Conservation (phyloP, 2,888 invertebrate species). For the Cosmorhoe ocellata region DNA sequence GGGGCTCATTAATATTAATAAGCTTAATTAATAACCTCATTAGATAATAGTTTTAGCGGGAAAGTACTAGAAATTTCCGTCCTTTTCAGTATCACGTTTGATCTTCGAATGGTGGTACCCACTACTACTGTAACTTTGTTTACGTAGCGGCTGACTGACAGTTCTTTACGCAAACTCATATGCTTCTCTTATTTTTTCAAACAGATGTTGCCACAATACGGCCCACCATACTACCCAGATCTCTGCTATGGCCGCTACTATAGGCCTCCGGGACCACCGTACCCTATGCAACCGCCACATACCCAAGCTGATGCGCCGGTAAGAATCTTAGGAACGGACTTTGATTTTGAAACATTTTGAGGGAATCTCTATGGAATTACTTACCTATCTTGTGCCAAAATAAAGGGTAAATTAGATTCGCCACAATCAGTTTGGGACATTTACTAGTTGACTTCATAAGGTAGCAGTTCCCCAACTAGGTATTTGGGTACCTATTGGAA, state of each 20-base stretch:
- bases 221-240: slow-evolving; percentile 71
- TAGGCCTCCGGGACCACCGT: slow-evolving; percentile 73
- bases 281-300: slow-evolving; percentile 76
- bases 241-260: slow-evolving; percentile 75
- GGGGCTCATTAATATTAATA: too few species aligned
- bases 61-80: too few species aligned
- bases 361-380: too few species aligned
- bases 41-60: too few species aligned
- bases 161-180: neutral
- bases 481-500: neutral
- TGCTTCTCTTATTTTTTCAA: slow-evolving; percentile 8
- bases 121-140: too few species aligned
- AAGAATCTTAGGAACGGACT: slow-evolving; percentile 20
- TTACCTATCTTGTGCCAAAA: too few species aligned
- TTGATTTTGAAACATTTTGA: neutral
- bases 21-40: too few species aligned
- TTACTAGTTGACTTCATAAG: too few species aligned
- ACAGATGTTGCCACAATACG: slow-evolving; percentile 76
- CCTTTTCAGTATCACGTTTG: too few species aligned
- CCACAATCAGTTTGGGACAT: too few species aligned
- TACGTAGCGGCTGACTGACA: neutral
- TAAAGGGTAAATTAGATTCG: too few species aligned
- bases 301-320: slow-evolving; percentile 70
- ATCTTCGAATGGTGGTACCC: too few species aligned
- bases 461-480: neutral